phyloP scores from a whole-genome alignment of 2,113 vertebrate genomes.

The Cnemophilus loriae region DNA sequence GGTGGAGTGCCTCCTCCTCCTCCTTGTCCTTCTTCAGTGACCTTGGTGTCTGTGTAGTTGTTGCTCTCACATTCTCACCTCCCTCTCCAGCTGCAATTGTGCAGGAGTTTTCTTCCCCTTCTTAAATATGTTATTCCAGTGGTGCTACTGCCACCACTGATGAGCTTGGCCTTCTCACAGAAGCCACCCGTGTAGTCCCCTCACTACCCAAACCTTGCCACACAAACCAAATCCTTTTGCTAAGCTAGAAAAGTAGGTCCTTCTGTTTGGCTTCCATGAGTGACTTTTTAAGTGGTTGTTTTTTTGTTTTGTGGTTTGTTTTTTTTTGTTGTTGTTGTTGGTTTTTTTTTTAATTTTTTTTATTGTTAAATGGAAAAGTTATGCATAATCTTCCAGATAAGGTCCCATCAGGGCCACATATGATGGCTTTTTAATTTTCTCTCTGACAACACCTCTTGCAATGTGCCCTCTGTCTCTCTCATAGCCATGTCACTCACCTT shows the following conservation, averaged over 20 bases:
- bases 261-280: not conserved
- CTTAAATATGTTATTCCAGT: not conserved
- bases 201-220: not conserved
- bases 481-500: not conserved
- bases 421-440: constrained; percentile 1
- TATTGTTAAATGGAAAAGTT: not conserved
- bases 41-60: not conserved
- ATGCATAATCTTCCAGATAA: not conserved
- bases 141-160: not conserved
- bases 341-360: not conserved
- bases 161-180: not conserved
- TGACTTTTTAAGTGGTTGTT: too few relatives aligned
- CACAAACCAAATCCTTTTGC: not conserved
- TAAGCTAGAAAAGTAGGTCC: not conserved
- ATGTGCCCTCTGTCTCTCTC: not conserved
- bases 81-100: not conserved
- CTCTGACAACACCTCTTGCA: not conserved
- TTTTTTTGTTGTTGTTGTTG: too few relatives aligned
- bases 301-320: too few relatives aligned
- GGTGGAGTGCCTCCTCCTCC: fast-evolving
- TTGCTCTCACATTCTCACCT: not conserved
- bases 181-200: not conserved
- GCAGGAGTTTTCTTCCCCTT: fast-evolving
- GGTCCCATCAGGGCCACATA: not conserved
- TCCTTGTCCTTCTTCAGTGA: fast-evolving